These are phyloP conservation scores for Scrobipalpa atriplicella DNA, from an alignment of 2,888 invertebrate genomes.

Conservation along the genomic window DNA sequence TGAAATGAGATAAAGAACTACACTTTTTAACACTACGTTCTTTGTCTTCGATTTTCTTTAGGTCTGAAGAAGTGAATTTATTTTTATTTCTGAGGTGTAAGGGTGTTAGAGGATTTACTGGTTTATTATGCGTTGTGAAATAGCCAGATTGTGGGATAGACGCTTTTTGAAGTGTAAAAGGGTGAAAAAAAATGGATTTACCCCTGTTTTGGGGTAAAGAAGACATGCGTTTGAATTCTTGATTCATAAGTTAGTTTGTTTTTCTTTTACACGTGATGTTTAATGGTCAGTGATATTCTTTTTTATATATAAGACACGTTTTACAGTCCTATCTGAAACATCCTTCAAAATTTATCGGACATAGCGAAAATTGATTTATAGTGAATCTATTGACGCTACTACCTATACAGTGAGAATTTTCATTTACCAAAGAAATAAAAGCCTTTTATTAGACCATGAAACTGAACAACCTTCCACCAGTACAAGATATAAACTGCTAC, in stretches of 20 bases:
- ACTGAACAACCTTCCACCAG: no score
- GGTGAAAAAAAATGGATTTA: slow-evolving; percentile 28
- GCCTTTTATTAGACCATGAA: no score
- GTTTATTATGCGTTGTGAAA: slow-evolving; percentile 32
- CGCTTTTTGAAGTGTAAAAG: slow-evolving; percentile 23
- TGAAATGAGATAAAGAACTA: no score
- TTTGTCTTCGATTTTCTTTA: background rate
- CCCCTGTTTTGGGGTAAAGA: background rate
- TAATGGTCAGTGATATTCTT: background rate
- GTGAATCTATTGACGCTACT: no score
- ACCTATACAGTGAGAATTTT: no score
- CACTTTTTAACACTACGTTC: background rate
- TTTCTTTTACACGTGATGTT: background rate
- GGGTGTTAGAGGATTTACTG: slow-evolving; percentile 33
- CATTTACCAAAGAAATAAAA: no score
- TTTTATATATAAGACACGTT: no score
- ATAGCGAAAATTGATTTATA: no score
- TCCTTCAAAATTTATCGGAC: no score
- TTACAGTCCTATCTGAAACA: no score
- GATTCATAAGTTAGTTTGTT: background rate
- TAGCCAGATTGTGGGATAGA: slow-evolving; percentile 28
- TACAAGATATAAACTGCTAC: no score
- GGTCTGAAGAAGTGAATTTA: slow-evolving; percentile 47
- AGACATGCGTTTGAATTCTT: background rate
- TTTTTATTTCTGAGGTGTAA: slow-evolving; percentile 46